Evolutionary conservation across 2,113 vertebrate species (phyloP), one percentile per base, ranked within the genome.

Genomic region (Muscicapa adusta): DNA sequence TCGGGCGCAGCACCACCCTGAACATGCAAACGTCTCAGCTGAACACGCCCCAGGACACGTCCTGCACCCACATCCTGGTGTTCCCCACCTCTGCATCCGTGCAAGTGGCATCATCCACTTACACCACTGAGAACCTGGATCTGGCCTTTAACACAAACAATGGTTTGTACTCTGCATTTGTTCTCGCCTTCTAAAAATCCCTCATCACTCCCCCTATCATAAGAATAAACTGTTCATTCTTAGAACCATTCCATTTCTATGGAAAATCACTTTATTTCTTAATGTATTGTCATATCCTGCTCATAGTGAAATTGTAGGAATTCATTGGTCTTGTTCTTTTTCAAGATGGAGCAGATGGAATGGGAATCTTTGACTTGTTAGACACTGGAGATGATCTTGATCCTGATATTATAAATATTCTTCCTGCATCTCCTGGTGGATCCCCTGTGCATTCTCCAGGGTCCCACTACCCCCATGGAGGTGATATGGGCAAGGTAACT

Each of bases 21-120:
- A 99, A 99, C 93, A 99, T 99, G 98, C 99, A 99, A 93, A 99
- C 99, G 0, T 99, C 99, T 7, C 99, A 99, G 97, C 98, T 99
- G 92, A 99, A 98, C 92, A 99, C 99, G 23, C 99, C 99, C 38
- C 99, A 99, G 97, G 99, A 99, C 96, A 99, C 99, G 5, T 99
- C 99, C 17, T 99, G 99, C 97, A 99, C 99, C 62, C 99, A 99
- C 73, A 99, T 99, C 80, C 98, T 99, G 62, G 99, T 99, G 96
- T 99, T 99, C 83, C 99, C 99, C 96, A 99, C 99, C 5, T 99
- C 99, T 42, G 99, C 99, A 16, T 98, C 98, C 79, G 99, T 99
- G 94, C 99, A 99, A 97, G 99, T 99, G 97, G 99, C 99, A 88
- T 99, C 98, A 34, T 99, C 98, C 73, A 98, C 97, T 25, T 98